These are phyloP conservation scores for Netelia melanura DNA, from an alignment of 2,888 invertebrate genomes.

Conservation along the genomic window DNA sequence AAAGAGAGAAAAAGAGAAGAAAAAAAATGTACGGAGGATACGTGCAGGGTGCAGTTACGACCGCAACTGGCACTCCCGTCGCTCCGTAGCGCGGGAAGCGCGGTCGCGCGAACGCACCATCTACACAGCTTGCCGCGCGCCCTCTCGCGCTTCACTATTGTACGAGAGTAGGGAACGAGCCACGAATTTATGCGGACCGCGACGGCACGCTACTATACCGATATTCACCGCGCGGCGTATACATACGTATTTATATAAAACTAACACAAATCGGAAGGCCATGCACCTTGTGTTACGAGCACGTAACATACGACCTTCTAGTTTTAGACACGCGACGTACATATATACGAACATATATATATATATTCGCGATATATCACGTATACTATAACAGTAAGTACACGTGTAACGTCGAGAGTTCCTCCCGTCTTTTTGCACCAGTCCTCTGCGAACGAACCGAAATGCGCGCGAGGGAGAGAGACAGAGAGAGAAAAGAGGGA, in stretches of 20 bases:
- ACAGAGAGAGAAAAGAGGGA: constrained; percentile 7
- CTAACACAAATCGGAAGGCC: no score
- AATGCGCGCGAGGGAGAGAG: constrained; percentile 30
- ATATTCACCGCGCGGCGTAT: no score
- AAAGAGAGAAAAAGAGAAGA: constrained; percentile 17
- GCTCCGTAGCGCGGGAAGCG: constrained; percentile 6
- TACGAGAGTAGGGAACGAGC: constrained; percentile 48
- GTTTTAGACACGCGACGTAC: constrained; percentile 1
- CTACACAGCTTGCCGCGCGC: constrained; percentile 35
- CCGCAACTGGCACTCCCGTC: constrained; percentile 56
- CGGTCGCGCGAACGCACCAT: not conserved
- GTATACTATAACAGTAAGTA: constrained; percentile 22
- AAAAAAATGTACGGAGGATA: constrained; percentile 52
- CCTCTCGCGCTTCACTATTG: constrained; percentile 23
- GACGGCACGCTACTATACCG: not conserved
- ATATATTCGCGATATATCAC: not conserved
- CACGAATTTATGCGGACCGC: constrained; percentile 65
- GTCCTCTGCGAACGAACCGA: constrained; percentile 36
- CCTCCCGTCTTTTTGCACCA: constrained; percentile 61
- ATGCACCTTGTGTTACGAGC: no score
- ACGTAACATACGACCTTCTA: no score
- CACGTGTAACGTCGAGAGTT: constrained; percentile 55
- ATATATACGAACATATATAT: constrained; percentile 25
- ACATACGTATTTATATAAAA: no score
- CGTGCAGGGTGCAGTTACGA: constrained; percentile 69